phyloP scores from a whole-genome alignment of 1,140 invertebrate genomes.

The Oreohelix idahoensis region DNA sequence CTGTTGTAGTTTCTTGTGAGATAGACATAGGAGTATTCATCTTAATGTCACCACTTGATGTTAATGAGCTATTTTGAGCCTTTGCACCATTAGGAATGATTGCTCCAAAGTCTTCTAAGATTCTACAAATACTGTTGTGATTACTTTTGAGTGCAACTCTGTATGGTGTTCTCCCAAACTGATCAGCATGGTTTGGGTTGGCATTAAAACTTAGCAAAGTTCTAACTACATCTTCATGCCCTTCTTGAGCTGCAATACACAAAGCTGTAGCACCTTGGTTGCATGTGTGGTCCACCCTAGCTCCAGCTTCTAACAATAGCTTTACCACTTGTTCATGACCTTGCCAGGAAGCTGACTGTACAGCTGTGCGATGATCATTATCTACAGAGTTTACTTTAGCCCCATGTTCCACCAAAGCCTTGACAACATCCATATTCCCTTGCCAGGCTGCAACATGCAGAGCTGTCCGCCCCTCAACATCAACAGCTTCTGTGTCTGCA shows the following conservation, averaged over 20 bases:
- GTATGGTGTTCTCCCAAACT: slow-evolving; percentile 87
- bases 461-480: slow-evolving; percentile 91
- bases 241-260: slow-evolving; percentile 94
- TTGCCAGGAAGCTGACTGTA: slow-evolving; percentile 96
- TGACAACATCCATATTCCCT: slow-evolving; percentile 91
- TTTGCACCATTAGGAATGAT: slow-evolving; percentile 54
- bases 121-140: slow-evolving; percentile 80
- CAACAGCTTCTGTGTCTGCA: slow-evolving; percentile 88
- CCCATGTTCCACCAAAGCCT: slow-evolving; percentile 82
- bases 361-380: slow-evolving; percentile 88
- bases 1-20: slow-evolving; percentile 16
- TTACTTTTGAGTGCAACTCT: slow-evolving; percentile 85
- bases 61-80: slow-evolving; percentile 61
- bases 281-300: slow-evolving; percentile 90
- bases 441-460: slow-evolving; percentile 96
- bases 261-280: slow-evolving; percentile 95
- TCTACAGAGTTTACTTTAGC: slow-evolving; percentile 91
- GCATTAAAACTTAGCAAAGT: slow-evolving; percentile 90
- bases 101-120: slow-evolving; percentile 76
- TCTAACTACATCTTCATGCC: slow-evolving; percentile 91
- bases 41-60: slow-evolving; percentile 76
- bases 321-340: slow-evolving; percentile 89
- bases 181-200: slow-evolving; percentile 92
- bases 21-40: slow-evolving; percentile 73
- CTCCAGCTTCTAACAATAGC: slow-evolving; percentile 78